Evolutionary conservation across 2,888 invertebrate species (phyloP).

Genomic region (Cephus spinipes): DNA sequence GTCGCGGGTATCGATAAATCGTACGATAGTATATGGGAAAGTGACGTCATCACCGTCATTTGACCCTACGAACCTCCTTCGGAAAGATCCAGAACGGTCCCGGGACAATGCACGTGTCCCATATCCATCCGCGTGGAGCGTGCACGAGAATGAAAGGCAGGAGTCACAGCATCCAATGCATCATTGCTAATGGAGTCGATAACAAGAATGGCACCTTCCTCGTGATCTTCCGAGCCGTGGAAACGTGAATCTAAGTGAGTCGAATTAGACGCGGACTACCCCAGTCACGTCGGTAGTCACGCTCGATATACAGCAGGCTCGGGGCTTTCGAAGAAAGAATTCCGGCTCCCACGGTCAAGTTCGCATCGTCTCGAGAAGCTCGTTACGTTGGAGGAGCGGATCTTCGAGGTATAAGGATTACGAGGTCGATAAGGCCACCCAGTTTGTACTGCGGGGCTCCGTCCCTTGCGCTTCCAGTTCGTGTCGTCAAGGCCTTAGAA

Average conservation of each 20-base stretch:
- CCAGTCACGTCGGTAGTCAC: background rate
- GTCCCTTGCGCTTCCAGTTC: background rate
- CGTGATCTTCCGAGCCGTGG: background rate
- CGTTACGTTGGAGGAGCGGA: background rate
- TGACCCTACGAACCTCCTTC: background rate
- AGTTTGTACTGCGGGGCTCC: background rate
- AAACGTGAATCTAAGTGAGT: background rate
- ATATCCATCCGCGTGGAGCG: background rate
- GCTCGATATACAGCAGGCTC: background rate
- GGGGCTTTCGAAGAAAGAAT: background rate
- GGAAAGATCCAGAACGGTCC: background rate
- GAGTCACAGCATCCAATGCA: background rate
- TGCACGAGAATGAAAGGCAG: background rate
- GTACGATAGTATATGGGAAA: background rate
- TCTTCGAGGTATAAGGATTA: background rate
- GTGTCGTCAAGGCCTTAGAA: slow-evolving; percentile 28
- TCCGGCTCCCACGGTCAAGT: background rate
- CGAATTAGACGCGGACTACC: background rate
- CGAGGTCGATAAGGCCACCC: background rate
- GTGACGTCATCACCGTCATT: background rate
- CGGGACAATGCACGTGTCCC: background rate
- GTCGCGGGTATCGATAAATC: background rate
- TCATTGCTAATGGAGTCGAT: background rate
- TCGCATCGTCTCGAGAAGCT: background rate
- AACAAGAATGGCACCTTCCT: background rate